Evolutionary conservation across 2,888 invertebrate species (phyloP).

Genomic region (Stenichneumon culpator): DNA sequence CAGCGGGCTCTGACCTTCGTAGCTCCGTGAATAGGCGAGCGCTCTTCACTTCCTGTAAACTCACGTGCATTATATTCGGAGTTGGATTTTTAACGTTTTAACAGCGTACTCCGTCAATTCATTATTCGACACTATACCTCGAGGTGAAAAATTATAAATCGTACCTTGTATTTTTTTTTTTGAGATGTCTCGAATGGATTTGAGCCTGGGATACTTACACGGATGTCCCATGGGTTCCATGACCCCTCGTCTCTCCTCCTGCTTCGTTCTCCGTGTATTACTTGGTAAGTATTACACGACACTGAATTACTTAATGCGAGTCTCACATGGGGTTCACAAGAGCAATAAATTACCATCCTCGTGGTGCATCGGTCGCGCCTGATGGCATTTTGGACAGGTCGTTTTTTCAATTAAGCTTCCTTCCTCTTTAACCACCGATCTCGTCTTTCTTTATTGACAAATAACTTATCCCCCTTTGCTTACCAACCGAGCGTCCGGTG

Average conservation of each 20-base stretch:
- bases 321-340: constrained; percentile 72
- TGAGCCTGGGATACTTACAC: constrained; percentile 43
- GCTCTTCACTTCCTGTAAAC: neutral
- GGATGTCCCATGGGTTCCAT: constrained; percentile 80
- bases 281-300: constrained; percentile 72
- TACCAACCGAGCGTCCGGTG: neutral
- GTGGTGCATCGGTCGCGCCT: constrained; percentile 72
- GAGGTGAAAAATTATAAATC: neutral
- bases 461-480: neutral
- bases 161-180: constrained; percentile 3
- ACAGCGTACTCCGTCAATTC: neutral
- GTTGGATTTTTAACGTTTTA: neutral
- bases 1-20: neutral
- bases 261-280: constrained; percentile 44
- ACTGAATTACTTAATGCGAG: constrained; percentile 81
- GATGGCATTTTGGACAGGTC: constrained; percentile 78
- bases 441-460: constrained; percentile 37
- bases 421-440: constrained; percentile 71
- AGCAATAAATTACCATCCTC: constrained; percentile 75
- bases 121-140: neutral
- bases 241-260: constrained; percentile 73
- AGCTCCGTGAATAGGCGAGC: neutral
- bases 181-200: constrained; percentile 34
- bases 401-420: constrained; percentile 78
- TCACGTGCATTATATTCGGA: neutral